Evolutionary conservation across 1,140 invertebrate species (phyloP).

Genomic region (Neelides sp.): DNA sequence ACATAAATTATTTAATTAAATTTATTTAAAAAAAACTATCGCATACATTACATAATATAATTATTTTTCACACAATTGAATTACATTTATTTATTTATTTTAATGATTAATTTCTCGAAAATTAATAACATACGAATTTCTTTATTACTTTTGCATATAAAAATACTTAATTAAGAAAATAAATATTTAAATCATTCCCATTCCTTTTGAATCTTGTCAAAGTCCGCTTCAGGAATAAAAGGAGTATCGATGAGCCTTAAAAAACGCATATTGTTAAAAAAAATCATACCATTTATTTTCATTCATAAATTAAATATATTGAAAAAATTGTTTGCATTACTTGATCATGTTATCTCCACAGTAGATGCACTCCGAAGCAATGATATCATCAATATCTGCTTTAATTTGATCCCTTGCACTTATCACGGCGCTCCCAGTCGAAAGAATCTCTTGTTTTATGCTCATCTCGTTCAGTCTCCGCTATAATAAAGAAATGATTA

Average conservation of each 20-base stretch:
- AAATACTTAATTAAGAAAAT: not conserved
- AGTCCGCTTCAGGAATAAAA: conserved; percentile 67
- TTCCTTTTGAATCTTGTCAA: conserved; percentile 64
- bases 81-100: no score
- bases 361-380: conserved; percentile 82
- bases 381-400: conserved; percentile 71
- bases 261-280: conserved; percentile 31
- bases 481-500: conserved; percentile 35
- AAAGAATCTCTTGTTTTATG: conserved; percentile 43
- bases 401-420: conserved; percentile 55
- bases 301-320: not conserved
- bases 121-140: no score
- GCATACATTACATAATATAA: no score
- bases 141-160: no score
- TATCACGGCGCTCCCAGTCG: conserved; percentile 44
- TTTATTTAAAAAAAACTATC: no score
- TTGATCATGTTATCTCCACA: conserved; percentile 87
- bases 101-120: no score
- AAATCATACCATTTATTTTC: not conserved
- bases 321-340: conserved; percentile 34
- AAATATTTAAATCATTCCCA: conserved; percentile 48
- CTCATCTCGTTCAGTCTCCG: conserved; percentile 39
- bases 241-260: conserved; percentile 61
- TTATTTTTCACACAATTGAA: no score
- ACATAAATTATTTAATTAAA: no score